phyloP scores from a whole-genome alignment of 2,797 vertebrate genomes.

The Chaenodraco wilsoni region DNA sequence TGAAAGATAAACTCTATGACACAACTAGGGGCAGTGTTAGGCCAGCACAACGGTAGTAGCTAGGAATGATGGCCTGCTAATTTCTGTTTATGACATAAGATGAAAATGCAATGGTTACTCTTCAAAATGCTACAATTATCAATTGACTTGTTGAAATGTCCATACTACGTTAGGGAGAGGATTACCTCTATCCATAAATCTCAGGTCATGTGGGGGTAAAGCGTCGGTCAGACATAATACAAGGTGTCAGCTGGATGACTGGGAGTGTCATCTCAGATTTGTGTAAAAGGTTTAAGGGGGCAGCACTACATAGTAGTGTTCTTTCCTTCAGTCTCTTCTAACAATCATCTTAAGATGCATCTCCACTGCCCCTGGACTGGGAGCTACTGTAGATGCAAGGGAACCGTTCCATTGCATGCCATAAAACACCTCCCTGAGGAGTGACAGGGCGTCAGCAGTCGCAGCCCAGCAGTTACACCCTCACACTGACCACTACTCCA shows the following conservation, averaged over 20 bases:
- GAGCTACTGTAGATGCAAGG: constrained; percentile 81
- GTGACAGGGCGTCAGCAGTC: constrained; percentile 83
- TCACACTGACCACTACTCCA: constrained; percentile 49
- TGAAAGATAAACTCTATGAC: constrained; percentile 57
- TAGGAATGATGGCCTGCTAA: constrained; percentile 47
- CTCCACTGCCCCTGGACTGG: constrained; percentile 65
- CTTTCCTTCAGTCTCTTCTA: constrained; percentile 65
- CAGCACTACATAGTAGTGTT: constrained; percentile 86
- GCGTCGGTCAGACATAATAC: constrained; percentile 45
- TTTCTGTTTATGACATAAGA: constrained; percentile 53
- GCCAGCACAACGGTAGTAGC: constrained; percentile 47
- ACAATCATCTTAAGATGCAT: constrained; percentile 59
- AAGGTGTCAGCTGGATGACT: constrained; percentile 40
- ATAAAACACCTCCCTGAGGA: constrained; percentile 85
- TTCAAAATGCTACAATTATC: constrained; percentile 55
- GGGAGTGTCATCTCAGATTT: constrained; percentile 51
- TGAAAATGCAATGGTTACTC: constrained; percentile 53
- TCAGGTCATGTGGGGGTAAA: constrained; percentile 42
- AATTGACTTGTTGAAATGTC: constrained; percentile 55
- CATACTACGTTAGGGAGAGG: constrained; percentile 40
- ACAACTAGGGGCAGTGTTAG: constrained; percentile 56
- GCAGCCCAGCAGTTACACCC: constrained; percentile 70
- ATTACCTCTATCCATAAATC: constrained; percentile 33
- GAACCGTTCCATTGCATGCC: constrained; percentile 75
- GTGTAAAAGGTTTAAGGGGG: constrained; percentile 60